Evolutionary conservation across 2,888 invertebrate species (phyloP).

Genomic region (Dynastes grantii): DNA sequence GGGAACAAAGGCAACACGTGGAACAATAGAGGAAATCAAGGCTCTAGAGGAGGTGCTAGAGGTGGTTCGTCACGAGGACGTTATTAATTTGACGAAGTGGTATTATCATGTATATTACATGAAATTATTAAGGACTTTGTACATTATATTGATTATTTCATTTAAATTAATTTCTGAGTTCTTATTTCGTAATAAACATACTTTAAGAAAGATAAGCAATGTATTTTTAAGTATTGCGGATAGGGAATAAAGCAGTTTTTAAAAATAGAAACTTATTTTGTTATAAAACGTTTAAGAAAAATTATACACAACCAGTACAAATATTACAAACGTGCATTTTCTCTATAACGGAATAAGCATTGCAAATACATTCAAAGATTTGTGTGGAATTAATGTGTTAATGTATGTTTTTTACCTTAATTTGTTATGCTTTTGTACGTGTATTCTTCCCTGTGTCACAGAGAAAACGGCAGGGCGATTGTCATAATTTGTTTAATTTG

Average conservation of each 20-base stretch:
- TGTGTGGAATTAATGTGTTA: too few relatives aligned
- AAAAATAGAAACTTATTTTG: constrained; percentile 11
- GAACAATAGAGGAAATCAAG: constrained; percentile 51
- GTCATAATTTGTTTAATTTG: too few relatives aligned
- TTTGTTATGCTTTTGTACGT: too few relatives aligned
- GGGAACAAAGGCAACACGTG: constrained; percentile 41
- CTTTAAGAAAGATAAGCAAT: constrained; percentile 19
- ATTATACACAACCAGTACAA: too few relatives aligned
- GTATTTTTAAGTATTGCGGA: constrained; percentile 30
- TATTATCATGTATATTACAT: constrained; percentile 50
- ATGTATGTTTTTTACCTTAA: too few relatives aligned
- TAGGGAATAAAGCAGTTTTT: constrained; percentile 8
- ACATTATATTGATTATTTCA: constrained; percentile 46
- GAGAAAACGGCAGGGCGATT: too few relatives aligned
- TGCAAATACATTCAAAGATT: too few relatives aligned
- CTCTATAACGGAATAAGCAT: too few relatives aligned
- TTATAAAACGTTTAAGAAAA: neutral
- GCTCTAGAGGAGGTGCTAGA: constrained; percentile 52
- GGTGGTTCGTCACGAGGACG: constrained; percentile 54
- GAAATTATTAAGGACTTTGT: constrained; percentile 45
- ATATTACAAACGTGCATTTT: too few relatives aligned
- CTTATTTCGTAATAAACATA: constrained; percentile 49
- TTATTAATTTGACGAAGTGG: constrained; percentile 44
- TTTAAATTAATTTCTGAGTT: constrained; percentile 45
- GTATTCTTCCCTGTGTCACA: too few relatives aligned